Percentiles rank a stretch among this genome's conserved stretches.
Conservation (phyloP, 2,797 vertebrate species). For the Phylloscopus collybita region DNA sequence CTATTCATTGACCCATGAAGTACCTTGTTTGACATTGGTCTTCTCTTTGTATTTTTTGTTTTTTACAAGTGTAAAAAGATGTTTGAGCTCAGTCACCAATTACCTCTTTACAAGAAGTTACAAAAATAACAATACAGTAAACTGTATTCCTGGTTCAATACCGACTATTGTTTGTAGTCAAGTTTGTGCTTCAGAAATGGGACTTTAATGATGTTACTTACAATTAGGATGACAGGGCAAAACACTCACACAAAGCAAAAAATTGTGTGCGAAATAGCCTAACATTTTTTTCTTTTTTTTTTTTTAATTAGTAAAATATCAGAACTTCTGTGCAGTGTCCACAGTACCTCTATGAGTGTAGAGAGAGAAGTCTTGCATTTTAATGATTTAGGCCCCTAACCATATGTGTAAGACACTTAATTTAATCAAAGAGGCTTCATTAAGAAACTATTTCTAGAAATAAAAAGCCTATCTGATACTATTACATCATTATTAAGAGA, state of each 20-base stretch:
- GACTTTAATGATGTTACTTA: not conserved
- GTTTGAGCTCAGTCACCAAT: not conserved
- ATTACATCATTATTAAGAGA: not conserved
- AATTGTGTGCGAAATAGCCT: not conserved
- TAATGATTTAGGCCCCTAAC: not conserved
- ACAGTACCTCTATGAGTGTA: not conserved
- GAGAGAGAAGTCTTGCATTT: not conserved
- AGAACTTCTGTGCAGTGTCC: not conserved
- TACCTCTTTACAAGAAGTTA: not conserved
- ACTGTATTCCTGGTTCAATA: not conserved
- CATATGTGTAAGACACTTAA: not conserved
- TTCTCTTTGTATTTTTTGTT: not conserved
- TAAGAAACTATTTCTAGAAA: not conserved
- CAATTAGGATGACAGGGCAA: not conserved
- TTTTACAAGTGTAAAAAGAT: not conserved
- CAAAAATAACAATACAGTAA: not conserved
- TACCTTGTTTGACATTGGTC: not conserved
- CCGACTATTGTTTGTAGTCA: not conserved
- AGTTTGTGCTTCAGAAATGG: not conserved
- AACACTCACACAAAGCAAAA: not conserved
- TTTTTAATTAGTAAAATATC: not conserved
- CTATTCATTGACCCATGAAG: not conserved
- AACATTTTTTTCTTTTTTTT: accelerated
- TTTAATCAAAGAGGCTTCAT: not conserved
- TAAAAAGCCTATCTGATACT: not conserved